Percentiles rank a stretch among this genome's conserved stretches.
phyloP scores from a whole-genome alignment of 2,888 invertebrate species.

The Agrilus biguttatus region DNA sequence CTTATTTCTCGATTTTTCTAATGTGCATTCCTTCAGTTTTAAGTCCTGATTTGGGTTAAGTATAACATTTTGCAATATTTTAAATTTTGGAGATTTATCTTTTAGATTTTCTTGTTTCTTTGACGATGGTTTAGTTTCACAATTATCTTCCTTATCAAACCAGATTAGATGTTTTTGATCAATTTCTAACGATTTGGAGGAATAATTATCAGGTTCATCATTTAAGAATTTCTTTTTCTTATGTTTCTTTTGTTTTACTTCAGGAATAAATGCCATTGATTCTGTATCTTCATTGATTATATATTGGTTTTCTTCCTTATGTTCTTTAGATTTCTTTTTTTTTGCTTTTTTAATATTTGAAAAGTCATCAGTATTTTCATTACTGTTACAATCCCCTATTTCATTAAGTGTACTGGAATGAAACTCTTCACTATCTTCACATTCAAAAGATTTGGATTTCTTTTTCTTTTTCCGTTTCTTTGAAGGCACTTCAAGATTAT shows the following conservation, averaged over 20 bases:
- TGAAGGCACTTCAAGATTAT: too few relatives aligned
- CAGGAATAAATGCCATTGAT: too few relatives aligned
- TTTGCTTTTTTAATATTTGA: conserved; percentile 1
- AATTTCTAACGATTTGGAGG: too few relatives aligned
- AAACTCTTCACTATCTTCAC: too few relatives aligned
- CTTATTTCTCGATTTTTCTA: conserved; percentile 2
- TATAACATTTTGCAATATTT: conserved; percentile 3
- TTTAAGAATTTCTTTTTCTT: neutral
- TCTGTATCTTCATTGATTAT: conserved; percentile 1
- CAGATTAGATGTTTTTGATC: too few relatives aligned
- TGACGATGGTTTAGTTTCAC: neutral
- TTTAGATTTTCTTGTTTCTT: conserved; percentile 1
- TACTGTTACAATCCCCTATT: neutral
- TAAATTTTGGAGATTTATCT: conserved; percentile 1
- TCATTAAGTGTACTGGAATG: too few relatives aligned
- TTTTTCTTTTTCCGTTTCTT: too few relatives aligned
- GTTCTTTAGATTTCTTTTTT: conserved; percentile 1
- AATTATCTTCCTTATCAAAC: neutral
- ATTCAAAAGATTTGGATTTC: too few relatives aligned
- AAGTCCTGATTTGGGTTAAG: neutral
- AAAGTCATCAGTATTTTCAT: neutral
- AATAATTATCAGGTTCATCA: too few relatives aligned
- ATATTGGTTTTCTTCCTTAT: neutral
- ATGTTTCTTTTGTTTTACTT: neutral
- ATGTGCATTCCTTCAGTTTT: neutral